Base-by-base conservation (phyloP, 2,888 invertebrate genomes). In the Caenorhabditis virilis region DNA sequence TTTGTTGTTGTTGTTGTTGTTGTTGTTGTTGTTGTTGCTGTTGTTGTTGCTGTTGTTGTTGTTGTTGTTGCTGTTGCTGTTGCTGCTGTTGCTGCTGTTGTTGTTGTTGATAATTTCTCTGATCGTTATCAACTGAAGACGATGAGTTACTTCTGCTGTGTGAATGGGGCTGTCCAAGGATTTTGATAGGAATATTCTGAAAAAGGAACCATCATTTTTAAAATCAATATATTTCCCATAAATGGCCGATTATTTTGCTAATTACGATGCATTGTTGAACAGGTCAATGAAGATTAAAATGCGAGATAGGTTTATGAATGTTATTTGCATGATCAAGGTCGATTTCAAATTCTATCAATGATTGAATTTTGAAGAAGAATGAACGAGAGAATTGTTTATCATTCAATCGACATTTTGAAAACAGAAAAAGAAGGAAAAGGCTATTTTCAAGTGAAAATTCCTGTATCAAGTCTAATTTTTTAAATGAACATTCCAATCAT, bases 131-230 rank as follows among this genome's bases (percentile, higher is more conserved):
- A 20, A 53, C 63, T 4, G 63, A 63, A 27, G 63, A 63, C 11
- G 63, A 63, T 25, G 63, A 63, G 36, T 63, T 63, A 42, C 63
- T 63, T 15, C 63, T 52, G 46, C 63, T 63, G 26, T 63, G 63
- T 22, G 57, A 56, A 25, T 62, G 56, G 4, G 27, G 26, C 18
- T 63, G 63, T 45, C 63, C 63, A 43, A 63, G 63, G 53, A 64
- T 64, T 22, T 64, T 64, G 46, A 64, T 64, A 11, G 64, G 64
- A 27, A 64, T 64, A 48, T 64, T 64, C 64, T 64, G 64, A 50
- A 64, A 64, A 18, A 15, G 7, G 9, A 41, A 4, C 13, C 36
- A 2, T 38, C 38, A 38, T 38, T 38, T 13, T n/a, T 20, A 38
- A 38, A 30, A 30, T 30, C 30, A 6, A 30, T 30, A 30, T 30